Base-by-base conservation (phyloP, 2,113 vertebrate species). In the Scomber colias region DNA sequence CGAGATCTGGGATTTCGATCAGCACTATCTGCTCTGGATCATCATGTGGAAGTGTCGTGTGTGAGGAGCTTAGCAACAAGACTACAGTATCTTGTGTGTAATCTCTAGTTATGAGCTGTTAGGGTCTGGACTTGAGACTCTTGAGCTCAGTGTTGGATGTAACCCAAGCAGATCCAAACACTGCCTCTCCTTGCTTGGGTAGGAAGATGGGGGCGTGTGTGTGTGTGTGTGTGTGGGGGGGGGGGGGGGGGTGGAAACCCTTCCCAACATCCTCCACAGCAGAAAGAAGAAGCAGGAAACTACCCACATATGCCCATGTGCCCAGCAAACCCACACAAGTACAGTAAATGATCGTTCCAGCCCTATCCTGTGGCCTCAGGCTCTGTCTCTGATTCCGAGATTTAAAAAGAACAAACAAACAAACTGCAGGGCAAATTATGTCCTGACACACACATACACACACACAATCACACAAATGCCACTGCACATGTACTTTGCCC, bases 21-120 rank as follows among this genome's bases (percentile, higher is more conserved):
- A 83, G 11, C 49, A 7, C 69, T 85, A 81, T 89, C 87, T 79
- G 77, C 53, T 76, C 61, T 61, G 83, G 75, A 86, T 83, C 82
- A 44, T 86, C 70, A 64, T 63, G 60, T 81, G 81, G 50, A 81
- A 75, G 83, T 72, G 84, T 65, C 11, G 49, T 66, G 74, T 84
- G 82, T 70, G 78, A 66, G 77, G 61, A 71, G 71, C 71, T 83
- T 84, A 71, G 74, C 73, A 79, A 82, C 54, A 88, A 46, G 61
- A 89, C 83, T 69, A 10, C 51, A 61, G 68, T 78, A 78, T 90
- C 80, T 27, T 81, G 72, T 78, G 79, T 81, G 84, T 85, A 84
- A 87, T 85, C 81, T 88, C 68, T 79, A 53, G 85, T 91, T 90
- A 92, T 90, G 86, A 92, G 79, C 87, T 90, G 90, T 91, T 89